These are phyloP conservation scores for Brachionus asplanchnoidis DNA, from an alignment of 1,140 invertebrate genomes.

Conservation along the genomic window DNA sequence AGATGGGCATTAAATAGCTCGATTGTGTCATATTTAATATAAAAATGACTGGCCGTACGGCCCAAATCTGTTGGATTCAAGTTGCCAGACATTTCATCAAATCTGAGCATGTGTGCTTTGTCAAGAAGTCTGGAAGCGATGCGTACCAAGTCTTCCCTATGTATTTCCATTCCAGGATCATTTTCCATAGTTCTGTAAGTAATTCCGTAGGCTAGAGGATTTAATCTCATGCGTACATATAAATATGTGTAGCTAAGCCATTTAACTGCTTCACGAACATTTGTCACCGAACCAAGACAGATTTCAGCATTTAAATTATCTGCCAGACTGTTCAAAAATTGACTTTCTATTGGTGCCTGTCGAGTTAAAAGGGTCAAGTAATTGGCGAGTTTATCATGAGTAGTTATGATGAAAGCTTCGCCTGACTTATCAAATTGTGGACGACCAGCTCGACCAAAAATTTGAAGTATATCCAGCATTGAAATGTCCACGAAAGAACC, in stretches of 20 bases:
- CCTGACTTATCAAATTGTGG: conserved; percentile 72
- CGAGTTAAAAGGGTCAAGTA: conserved; percentile 89
- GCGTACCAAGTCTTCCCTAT: conserved; percentile 71
- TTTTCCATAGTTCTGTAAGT: conserved; percentile 63
- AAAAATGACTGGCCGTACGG: conserved; percentile 91
- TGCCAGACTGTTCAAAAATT: conserved; percentile 80
- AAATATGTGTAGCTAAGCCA: conserved; percentile 97
- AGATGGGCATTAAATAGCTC: conserved; percentile 65
- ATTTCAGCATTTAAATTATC: conserved; percentile 98
- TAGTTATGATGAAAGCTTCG: conserved; percentile 90
- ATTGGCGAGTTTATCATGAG: conserved; percentile 82
- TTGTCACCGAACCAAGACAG: conserved; percentile 81
- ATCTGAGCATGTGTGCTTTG: conserved; percentile 88
- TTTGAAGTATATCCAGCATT: conserved; percentile 96
- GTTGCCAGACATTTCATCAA: conserved; percentile 74
- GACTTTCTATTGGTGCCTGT: conserved; percentile 95
- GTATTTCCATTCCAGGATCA: conserved; percentile 70
- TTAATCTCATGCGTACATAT: conserved; percentile 84
- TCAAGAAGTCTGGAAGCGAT: conserved; percentile 76
- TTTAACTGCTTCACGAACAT: conserved; percentile 87
- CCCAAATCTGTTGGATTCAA: conserved; percentile 78
- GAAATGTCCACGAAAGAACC: conserved; percentile 89
- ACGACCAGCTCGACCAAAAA: conserved; percentile 92
- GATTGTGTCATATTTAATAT: conserved; percentile 93
- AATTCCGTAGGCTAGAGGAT: conserved; percentile 85